Conservation (phyloP, 2,113 vertebrate species). For the Sinosuthora webbiana region DNA sequence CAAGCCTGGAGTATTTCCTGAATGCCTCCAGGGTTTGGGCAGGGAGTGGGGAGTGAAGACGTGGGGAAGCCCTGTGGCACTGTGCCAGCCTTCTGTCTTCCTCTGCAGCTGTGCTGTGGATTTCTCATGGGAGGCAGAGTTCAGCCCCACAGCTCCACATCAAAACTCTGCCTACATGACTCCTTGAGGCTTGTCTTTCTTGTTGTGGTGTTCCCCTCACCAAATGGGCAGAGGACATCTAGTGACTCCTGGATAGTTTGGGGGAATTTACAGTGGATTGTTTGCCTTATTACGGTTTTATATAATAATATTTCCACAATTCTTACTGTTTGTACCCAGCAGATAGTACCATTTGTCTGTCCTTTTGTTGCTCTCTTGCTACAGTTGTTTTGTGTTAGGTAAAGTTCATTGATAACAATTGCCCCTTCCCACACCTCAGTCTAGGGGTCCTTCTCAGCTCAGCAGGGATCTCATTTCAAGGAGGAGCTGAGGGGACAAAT, state of each 20-base stretch:
- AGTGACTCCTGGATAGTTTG: not conserved
- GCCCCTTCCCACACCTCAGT: not conserved
- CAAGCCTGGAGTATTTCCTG: not conserved
- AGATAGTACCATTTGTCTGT: not conserved
- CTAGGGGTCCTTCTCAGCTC: not conserved
- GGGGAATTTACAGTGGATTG: not conserved
- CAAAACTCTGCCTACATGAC: not conserved
- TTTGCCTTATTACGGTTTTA: not conserved
- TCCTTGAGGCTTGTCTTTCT: not conserved
- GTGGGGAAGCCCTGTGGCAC: not conserved
- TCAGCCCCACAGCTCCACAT: not conserved
- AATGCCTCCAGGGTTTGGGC: not conserved
- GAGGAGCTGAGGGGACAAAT: not conserved
- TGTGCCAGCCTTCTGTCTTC: not conserved
- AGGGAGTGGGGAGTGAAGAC: not conserved
- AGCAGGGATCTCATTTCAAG: rapidly evolving
- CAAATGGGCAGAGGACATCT: rapidly evolving
- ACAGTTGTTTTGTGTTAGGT: not conserved
- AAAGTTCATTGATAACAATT: not conserved
- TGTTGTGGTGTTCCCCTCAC: not conserved
- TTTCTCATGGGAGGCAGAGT: rapidly evolving
- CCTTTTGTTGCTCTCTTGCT: not conserved
- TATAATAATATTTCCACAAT: not conserved
- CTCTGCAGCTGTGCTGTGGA: rapidly evolving
- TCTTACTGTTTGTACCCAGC: not conserved